A percentile compares a stretch with the other conserved stretches of the same genome.
These are phyloP conservation scores for Spilosoma lubricipeda DNA, from an alignment of 2,888 invertebrate genomes.

Conservation along the genomic window DNA sequence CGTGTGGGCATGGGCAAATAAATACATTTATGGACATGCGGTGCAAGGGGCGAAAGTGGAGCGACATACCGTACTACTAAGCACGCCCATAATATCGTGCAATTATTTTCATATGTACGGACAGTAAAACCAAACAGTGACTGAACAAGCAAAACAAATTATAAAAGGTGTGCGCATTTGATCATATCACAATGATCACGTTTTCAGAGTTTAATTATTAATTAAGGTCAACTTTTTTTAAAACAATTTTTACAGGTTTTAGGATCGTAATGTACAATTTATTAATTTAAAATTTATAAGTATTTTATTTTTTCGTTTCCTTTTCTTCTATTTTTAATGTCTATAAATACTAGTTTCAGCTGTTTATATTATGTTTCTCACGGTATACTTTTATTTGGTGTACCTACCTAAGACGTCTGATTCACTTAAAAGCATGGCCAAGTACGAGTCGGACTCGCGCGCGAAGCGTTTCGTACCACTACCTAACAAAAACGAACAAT, in stretches of 20 bases:
- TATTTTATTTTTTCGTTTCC: background rate
- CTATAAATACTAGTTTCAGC: too few species aligned
- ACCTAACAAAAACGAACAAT: too few species aligned
- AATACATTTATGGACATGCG: conserved; percentile 45
- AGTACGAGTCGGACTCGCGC: too few species aligned
- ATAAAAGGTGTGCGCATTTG: background rate
- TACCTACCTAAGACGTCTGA: too few species aligned
- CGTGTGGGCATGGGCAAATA: conserved; percentile 51
- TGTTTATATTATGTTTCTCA: too few species aligned
- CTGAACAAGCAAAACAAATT: background rate
- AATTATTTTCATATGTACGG: conserved; percentile 1
- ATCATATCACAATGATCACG: background rate
- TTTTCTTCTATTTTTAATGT: too few species aligned
- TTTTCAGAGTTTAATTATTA: background rate
- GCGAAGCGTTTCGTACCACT: too few species aligned
- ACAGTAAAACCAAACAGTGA: background rate
- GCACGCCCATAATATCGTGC: background rate
- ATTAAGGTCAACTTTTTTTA: background rate
- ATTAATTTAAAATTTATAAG: too few species aligned
- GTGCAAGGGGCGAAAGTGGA: conserved; percentile 59
- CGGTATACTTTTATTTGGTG: too few species aligned
- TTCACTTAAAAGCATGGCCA: too few species aligned
- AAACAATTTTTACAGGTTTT: background rate
- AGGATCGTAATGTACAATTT: background rate
- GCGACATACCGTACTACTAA: conserved; percentile 51